Evolutionary conservation across 2,888 invertebrate genomes (phyloP).

Genomic region (Strigamia crassipes): DNA sequence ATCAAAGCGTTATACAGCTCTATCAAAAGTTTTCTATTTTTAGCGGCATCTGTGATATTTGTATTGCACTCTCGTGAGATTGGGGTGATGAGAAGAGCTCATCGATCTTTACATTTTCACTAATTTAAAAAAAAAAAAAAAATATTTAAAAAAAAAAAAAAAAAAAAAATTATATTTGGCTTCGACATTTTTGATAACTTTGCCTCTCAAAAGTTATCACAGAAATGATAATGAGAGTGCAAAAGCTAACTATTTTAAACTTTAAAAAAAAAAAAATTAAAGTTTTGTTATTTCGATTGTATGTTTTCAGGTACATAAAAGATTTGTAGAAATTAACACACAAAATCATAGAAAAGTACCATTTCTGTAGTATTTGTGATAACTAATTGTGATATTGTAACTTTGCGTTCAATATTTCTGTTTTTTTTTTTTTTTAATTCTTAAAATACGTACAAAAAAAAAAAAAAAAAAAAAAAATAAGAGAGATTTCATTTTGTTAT

Average conservation of each 20-base stretch:
- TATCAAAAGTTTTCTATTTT: constrained; percentile 40
- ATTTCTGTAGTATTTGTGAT: constrained; percentile 25
- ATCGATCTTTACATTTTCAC: not conserved
- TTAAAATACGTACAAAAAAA: not conserved
- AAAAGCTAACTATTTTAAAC: constrained; percentile 34
- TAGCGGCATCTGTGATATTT: constrained; percentile 42
- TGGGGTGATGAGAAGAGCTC: not conserved
- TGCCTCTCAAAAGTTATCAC: not conserved
- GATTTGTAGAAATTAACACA: not conserved
- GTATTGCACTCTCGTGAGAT: constrained; percentile 8
- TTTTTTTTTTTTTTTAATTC: constrained; percentile 11
- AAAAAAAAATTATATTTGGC: not conserved
- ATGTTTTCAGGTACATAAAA: constrained; percentile 18
- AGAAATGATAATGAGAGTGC: constrained; percentile 23
- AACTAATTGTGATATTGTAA: constrained; percentile 32
- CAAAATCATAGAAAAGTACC: not conserved
- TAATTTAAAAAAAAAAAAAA: not conserved
- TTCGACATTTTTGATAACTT: constrained; percentile 12
- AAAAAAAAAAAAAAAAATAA: too few species aligned
- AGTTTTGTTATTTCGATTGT: not conserved
- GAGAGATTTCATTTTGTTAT: not conserved
- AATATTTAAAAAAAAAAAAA: too few species aligned
- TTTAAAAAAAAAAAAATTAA: not conserved
- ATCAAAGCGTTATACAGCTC: not conserved
- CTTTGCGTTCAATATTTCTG: constrained; percentile 31